These are phyloP conservation scores for Clanis bilineata DNA, from an alignment of 2,888 invertebrate genomes.

Conservation along the genomic window DNA sequence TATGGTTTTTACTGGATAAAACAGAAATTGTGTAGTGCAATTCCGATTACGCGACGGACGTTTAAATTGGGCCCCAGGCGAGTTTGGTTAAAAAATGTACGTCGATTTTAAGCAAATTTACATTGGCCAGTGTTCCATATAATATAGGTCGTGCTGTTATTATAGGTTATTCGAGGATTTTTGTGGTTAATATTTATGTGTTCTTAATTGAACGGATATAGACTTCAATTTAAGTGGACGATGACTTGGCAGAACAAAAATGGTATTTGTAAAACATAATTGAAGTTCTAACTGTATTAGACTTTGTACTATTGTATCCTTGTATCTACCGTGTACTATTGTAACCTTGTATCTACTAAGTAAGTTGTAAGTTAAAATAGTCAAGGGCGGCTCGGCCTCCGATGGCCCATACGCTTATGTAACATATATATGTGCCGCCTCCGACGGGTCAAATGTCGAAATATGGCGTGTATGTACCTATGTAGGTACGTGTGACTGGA, in stretches of 20 bases:
- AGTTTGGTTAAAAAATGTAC: slow-evolving; percentile 14
- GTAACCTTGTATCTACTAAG: too few relatives aligned
- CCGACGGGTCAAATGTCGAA: too few relatives aligned
- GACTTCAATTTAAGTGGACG: too few relatives aligned
- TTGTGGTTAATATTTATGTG: slow-evolving; percentile 1
- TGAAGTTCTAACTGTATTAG: background rate
- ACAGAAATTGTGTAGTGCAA: slow-evolving; percentile 14
- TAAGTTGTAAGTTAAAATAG: too few relatives aligned
- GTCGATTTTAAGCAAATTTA: slow-evolving; percentile 16
- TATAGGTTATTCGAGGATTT: background rate
- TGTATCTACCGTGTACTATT: too few relatives aligned
- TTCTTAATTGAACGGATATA: background rate
- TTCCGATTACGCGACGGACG: slow-evolving; percentile 16
- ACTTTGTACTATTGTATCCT: too few relatives aligned
- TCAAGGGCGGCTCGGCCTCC: too few relatives aligned
- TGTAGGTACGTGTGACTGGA: too few relatives aligned
- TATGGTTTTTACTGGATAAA: slow-evolving; percentile 16
- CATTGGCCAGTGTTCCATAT: background rate
- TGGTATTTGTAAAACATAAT: too few relatives aligned
- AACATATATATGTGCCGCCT: too few relatives aligned
- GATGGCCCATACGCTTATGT: too few relatives aligned
- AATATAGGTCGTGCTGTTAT: slow-evolving; percentile 16
- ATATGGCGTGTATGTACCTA: too few relatives aligned
- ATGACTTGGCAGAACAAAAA: background rate
- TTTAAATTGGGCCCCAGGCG: slow-evolving; percentile 12